Evolutionary conservation across 2,888 invertebrate species (phyloP), one percentile per base, ranked within the genome.

Genomic region (Cheilosia scutellata): DNA sequence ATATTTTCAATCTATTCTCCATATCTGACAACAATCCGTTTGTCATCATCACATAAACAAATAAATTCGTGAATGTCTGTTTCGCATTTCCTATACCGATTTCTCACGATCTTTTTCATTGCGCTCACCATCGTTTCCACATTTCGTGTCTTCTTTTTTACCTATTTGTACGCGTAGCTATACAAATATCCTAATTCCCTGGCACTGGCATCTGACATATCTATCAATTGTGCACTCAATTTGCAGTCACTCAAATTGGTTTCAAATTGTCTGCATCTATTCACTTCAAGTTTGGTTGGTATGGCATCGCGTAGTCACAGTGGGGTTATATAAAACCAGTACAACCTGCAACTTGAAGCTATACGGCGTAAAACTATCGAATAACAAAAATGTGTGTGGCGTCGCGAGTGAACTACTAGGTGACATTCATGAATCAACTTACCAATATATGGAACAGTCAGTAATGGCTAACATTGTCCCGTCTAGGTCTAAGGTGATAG

Each of bases 221-320:
- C 71, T 65, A 82, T 82, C 82, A 77, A 71, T 77, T 77, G 82
- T 82, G 53, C 82, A 72, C 77, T 77, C 82, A 82, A 77, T 82
- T 82, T 72, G 77, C 77, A 76, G 82, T 77, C 76, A 82, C 72
- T 82, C 77, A 55, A 42, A 82, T 77, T 77, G 77, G 63, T 58
- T 65, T 65, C 44, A 82, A 80, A 82, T 76, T 76, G 58, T 76
- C 63, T 60, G 53, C 53, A 77, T 77, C 55, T 63, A 63, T 60
- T 58, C 16, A 37, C 42, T 16, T 27, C 29, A 60, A 82, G 25
- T 25, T 44, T 20, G 40, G 11, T 37, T 37, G 37, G 11, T 37
- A 37, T 37, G 37, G 9, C 4, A 37, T 37, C 31, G 16, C 47
- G 20, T 44, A 70, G 31, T 62, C 47, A 47, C 47, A 7, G 47